These are phyloP conservation scores for Gila orcuttii DNA, from an alignment of 2,113 vertebrate species.

Conservation along the genomic window DNA sequence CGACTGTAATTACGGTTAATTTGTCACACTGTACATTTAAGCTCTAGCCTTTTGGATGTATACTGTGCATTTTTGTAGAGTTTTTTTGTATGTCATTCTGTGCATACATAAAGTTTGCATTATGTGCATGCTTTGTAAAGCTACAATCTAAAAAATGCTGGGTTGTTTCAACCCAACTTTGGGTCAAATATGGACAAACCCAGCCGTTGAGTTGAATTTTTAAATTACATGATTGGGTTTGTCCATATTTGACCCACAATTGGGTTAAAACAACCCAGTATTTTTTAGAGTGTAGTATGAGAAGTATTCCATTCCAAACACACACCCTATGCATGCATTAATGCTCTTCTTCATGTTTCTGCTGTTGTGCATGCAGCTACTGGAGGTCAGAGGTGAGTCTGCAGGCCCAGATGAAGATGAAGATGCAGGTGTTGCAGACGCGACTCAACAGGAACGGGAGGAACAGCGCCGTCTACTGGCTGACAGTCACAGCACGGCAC, in stretches of 20 bases:
- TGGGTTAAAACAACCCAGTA: too few species aligned
- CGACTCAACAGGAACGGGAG: slow-evolving; percentile 82
- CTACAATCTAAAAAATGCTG: too few species aligned
- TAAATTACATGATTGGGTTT: too few species aligned
- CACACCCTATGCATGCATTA: not conserved
- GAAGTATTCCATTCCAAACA: not conserved
- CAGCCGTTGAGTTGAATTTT: too few species aligned
- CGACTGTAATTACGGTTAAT: not conserved
- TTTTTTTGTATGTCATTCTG: too few species aligned
- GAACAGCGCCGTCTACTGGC: slow-evolving; percentile 88
- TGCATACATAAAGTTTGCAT: not conserved
- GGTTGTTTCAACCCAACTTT: too few species aligned
- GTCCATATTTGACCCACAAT: too few species aligned
- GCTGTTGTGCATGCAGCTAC: slow-evolving; percentile 57
- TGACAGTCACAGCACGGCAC: slow-evolving; percentile 83
- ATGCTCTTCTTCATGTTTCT: not conserved
- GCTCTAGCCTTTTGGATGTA: too few species aligned
- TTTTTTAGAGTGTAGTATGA: too few species aligned
- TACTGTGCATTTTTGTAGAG: too few species aligned
- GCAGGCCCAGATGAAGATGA: not conserved
- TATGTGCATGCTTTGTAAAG: not conserved
- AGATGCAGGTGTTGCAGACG: slow-evolving; percentile 51
- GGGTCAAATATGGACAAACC: too few species aligned
- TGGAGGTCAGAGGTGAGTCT: slow-evolving; percentile 49
- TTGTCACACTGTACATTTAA: not conserved